Evolutionary conservation across 2,888 invertebrate species (phyloP).

Genomic region (Heteropelma amictum): DNA sequence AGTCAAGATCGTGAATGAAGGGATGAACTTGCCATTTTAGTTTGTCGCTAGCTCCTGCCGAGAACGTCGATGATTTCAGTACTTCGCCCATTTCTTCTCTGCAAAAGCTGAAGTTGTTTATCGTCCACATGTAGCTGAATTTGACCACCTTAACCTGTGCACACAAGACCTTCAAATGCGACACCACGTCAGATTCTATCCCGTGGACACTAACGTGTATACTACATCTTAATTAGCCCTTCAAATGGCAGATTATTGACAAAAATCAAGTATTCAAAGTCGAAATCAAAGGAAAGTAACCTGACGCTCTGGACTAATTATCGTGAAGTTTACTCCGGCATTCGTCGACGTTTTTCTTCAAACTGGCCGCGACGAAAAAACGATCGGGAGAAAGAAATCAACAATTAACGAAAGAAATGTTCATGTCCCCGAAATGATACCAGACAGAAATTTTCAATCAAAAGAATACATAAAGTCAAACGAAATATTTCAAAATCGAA

Average conservation of each 20-base stretch:
- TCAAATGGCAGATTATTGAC: constrained; percentile 18
- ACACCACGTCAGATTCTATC: constrained; percentile 69
- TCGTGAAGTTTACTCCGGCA: no score
- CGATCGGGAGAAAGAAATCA: no score
- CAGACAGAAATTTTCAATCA: no score
- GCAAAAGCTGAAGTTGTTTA: constrained; percentile 99
- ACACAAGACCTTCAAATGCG: constrained; percentile 75
- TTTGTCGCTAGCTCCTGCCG: constrained; percentile 99
- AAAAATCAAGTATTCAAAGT: constrained; percentile 10
- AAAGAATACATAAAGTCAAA: no score
- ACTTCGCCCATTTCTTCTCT: constrained; percentile 99
- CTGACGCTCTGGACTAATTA: no score
- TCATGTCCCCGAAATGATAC: no score
- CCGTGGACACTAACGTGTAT: constrained; percentile 59
- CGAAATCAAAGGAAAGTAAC: constrained; percentile 2
- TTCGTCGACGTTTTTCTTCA: no score
- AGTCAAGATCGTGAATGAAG: neutral
- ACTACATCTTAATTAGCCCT: constrained; percentile 42
- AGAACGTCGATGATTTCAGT: constrained; percentile 99
- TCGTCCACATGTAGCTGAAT: constrained; percentile 99
- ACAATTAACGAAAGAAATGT: no score
- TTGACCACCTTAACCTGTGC: constrained; percentile 99
- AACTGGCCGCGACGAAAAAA: no score
- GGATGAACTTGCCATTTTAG: constrained; percentile 91
- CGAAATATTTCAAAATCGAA: no score